Evolutionary conservation across 2,113 vertebrate species (phyloP), one percentile per base, ranked within the genome.

Genomic region (Mustela lutreola): DNA sequence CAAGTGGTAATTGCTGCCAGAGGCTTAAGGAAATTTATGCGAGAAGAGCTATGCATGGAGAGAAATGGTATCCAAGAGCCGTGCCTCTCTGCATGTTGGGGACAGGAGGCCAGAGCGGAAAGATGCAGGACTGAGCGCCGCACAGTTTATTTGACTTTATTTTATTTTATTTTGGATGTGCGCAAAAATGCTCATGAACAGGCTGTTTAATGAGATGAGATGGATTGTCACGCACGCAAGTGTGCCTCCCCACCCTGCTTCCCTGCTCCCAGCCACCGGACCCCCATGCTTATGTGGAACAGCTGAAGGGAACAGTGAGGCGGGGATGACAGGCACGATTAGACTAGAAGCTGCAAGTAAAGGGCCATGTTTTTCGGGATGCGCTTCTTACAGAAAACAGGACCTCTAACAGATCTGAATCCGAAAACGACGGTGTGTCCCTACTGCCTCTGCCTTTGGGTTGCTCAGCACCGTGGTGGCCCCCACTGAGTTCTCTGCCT

Each of bases 1-100:
- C 90, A 97, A 97, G 95, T 91, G 93, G 98, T 97, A 98, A 98
- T 96, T 95, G 97, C 96, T 60, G 93, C 97, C 97, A 94, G 96
- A 95, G 96, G 96, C 96, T 97, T 94, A 96, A 96, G 94, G 88
- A 97, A 96, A 97, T 98, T 94, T 94, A 98, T 97, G 91, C 18
- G 0, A 71, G 65, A 85, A 87, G 58, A 94, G 65, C 83, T 92
- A 96, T 92, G 95, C 81, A n/a, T 21, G 78, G 39, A 88, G 92
- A 97, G 73, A 96, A 96, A 91, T 39, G 90, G 71, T 53, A 31
- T 84, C 75, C 45, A 50, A 95, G 97, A 96, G 67, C 70, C 71
- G n/a, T 80, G n/a, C 75, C 76, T 83, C 81, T 95, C 96, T 81
- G 90, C 39, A 48, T 80, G 76, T 31, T 88, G 63, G 63, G 75